Evolutionary conservation across 2,797 vertebrate genomes (phyloP), one percentile per base, ranked within the genome.

Genomic region (Streptopelia turtur): DNA sequence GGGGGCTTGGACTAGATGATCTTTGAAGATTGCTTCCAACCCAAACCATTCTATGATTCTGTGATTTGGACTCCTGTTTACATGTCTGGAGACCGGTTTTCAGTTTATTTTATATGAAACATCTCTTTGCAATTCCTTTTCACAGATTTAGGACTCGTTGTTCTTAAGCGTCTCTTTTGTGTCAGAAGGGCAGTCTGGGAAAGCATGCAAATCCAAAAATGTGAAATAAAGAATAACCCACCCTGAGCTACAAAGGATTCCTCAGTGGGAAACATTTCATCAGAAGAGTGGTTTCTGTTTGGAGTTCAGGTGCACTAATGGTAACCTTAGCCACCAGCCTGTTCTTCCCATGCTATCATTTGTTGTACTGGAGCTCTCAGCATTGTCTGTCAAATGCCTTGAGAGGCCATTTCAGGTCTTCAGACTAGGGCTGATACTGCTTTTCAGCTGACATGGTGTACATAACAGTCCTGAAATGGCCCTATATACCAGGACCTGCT

Each of bases 361-460:
- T 30, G 5, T 56, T 78, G 57, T 30, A 10, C 17, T 66, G 55
- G 43, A 66, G 31, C 41, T 74, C 28, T 81, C 43, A 41, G 37
- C 2, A 2, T 17, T 84, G 35, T 61, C 52, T 76, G 37, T 27
- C 39, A 13, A 14, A n/a, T 87, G 33, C 22, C 52, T 61, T 79
- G 33, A 75, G 35, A 91, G 33, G 77, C 53, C 53, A 23, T 89
- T 89, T 82, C 45, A 49, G 70, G 28, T 83, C 47, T 77, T 68
- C 65, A 59, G 35, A 49, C 16, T 28, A 24, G 43, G 30, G 25
- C 12, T n/a, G 25, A 45, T 70, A 37, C 2, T 50, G 35, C 33
- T 81, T 88, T 89, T 78, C 53, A 52, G 83, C 57, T 64, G 64
- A 14, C 23, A 20, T 33, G 64, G 39, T 71, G 66, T 68, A 33